Evolutionary conservation across 2,888 invertebrate genomes (phyloP).

Genomic region (Synanthedon andrenaeformis): DNA sequence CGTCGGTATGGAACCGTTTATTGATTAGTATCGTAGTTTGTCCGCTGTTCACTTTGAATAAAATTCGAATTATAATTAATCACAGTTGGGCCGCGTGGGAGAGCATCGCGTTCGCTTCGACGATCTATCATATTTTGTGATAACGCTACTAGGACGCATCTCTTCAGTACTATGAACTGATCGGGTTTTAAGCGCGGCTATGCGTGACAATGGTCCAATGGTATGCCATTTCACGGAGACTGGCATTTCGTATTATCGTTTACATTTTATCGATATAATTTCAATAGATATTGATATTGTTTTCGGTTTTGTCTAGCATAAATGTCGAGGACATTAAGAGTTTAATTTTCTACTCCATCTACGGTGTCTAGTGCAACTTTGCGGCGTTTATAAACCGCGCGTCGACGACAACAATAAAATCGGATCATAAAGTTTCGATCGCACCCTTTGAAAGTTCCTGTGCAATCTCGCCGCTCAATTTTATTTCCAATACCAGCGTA

Average conservation of each 20-base stretch:
- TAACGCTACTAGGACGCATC: slow-evolving; percentile 65
- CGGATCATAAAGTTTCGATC: slow-evolving; percentile 52
- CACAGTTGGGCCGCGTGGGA: slow-evolving; percentile 64
- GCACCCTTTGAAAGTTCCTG: slow-evolving; percentile 49
- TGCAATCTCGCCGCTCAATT: slow-evolving; percentile 60
- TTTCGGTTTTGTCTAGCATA: not conserved
- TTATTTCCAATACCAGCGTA: slow-evolving; percentile 54
- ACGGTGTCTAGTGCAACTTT: slow-evolving; percentile 21
- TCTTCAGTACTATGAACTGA: slow-evolving; percentile 55
- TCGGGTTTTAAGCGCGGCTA: slow-evolving; percentile 25
- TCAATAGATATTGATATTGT: not conserved
- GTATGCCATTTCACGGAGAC: slow-evolving; percentile 9
- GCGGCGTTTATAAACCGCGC: slow-evolving; percentile 37
- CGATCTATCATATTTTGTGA: slow-evolving; percentile 71
- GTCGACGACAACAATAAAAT: slow-evolving; percentile 55
- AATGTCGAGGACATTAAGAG: slow-evolving; percentile 14
- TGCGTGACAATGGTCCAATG: slow-evolving; percentile 17
- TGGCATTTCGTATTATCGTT: slow-evolving; percentile 25
- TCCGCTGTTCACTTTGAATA: slow-evolving; percentile 70
- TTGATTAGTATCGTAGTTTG: slow-evolving; percentile 70
- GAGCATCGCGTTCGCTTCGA: slow-evolving; percentile 55
- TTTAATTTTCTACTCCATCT: slow-evolving; percentile 31
- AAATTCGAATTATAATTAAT: slow-evolving; percentile 72
- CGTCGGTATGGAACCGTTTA: slow-evolving; percentile 69
- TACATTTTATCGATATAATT: not conserved